These are phyloP conservation scores for Calephelis perditalis DNA, from an alignment of 2,888 invertebrate species.

Conservation along the genomic window DNA sequence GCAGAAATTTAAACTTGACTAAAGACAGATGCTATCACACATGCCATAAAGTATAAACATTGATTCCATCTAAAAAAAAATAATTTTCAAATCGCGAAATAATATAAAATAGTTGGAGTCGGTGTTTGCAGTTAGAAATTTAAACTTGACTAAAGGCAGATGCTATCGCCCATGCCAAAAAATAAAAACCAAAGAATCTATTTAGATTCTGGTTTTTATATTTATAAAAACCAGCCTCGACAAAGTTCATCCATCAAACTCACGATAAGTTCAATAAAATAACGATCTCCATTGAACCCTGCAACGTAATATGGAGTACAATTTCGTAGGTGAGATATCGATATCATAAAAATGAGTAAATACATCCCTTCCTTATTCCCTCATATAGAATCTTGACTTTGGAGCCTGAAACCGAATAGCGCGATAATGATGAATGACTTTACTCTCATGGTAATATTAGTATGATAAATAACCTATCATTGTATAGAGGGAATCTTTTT, in stretches of 20 bases:
- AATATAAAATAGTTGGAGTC: too few species aligned
- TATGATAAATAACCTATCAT: conserved; percentile 50
- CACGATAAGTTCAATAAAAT: neutral
- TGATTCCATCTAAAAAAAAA: too few species aligned
- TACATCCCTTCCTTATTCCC: conserved; percentile 28
- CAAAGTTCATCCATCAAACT: neutral
- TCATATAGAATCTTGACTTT: conserved; percentile 37
- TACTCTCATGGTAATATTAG: conserved; percentile 56
- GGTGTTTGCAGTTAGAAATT: too few species aligned
- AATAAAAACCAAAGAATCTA: too few species aligned
- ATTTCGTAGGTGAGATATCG: conserved; percentile 9
- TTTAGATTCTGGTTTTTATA: too few species aligned
- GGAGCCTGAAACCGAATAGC: conserved; percentile 47
- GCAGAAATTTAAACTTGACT: too few species aligned
- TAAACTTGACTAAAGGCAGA: too few species aligned
- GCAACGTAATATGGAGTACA: conserved; percentile 3
- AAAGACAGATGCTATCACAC: too few species aligned
- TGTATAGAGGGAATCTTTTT: neutral
- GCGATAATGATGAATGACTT: conserved; percentile 55
- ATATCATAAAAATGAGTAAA: conserved; percentile 11
- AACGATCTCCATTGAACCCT: neutral
- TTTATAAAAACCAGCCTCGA: too few species aligned
- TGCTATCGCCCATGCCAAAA: too few species aligned
- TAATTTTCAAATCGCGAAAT: too few species aligned
- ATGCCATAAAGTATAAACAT: too few species aligned